phyloP scores from a whole-genome alignment of 2,113 vertebrate species.

The Dicentrarchus labrax region DNA sequence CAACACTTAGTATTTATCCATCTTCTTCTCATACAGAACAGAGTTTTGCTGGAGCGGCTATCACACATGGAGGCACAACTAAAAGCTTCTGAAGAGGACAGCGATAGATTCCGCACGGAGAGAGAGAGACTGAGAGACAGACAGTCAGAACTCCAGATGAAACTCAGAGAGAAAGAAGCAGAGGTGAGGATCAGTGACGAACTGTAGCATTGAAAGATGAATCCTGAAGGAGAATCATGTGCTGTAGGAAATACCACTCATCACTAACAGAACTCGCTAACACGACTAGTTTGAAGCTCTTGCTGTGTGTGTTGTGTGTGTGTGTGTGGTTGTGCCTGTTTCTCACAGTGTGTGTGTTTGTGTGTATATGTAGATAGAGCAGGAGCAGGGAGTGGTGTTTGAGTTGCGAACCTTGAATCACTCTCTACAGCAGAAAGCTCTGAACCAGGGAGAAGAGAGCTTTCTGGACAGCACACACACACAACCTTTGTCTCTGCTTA shows the following conservation, averaged over 20 bases:
- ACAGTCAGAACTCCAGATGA: slow-evolving; percentile 74
- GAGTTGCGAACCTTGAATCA: slow-evolving; percentile 84
- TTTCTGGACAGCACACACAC: slow-evolving; percentile 72
- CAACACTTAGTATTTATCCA: not conserved
- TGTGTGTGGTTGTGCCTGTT: slow-evolving; percentile 15
- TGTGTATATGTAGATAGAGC: slow-evolving; percentile 79
- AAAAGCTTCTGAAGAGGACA: slow-evolving; percentile 76
- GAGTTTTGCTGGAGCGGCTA: slow-evolving; percentile 79
- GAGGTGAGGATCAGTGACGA: slow-evolving; percentile 76
- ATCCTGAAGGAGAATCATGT: not conserved
- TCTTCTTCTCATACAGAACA: slow-evolving; percentile 70
- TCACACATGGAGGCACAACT: slow-evolving; percentile 75
- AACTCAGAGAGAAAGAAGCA: slow-evolving; percentile 78
- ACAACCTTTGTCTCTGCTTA: slow-evolving; percentile 83
- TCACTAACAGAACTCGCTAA: slow-evolving; percentile 54
- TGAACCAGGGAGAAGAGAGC: slow-evolving; percentile 81
- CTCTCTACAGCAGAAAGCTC: slow-evolving; percentile 80
- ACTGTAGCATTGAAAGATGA: not conserved
- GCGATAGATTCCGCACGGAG: slow-evolving; percentile 73
- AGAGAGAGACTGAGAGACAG: slow-evolving; percentile 75
- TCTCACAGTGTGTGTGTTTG: slow-evolving; percentile 29
- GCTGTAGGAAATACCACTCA: slow-evolving; percentile 6
- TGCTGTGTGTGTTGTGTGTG: slow-evolving; percentile 5
- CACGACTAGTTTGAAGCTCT: not conserved
- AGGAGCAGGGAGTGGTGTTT: slow-evolving; percentile 85